Percentiles rank a stretch among this genome's conserved stretches.
Evolutionary conservation across 1,140 invertebrate genomes (phyloP).

Genomic region (Pogonognathellus flavescens): DNA sequence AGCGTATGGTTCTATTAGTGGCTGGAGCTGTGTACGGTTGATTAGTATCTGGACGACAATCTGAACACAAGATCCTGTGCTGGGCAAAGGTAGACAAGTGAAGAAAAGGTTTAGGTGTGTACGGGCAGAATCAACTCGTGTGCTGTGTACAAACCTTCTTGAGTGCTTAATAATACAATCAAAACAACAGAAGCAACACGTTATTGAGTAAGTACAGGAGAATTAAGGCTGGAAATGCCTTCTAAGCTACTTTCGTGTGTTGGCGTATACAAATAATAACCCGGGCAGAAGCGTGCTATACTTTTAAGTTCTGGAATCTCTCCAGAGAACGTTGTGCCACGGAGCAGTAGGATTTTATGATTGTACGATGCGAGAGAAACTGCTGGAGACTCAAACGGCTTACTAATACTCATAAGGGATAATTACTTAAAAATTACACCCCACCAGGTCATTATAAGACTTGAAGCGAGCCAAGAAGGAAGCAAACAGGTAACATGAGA

Average conservation of each 20-base stretch:
- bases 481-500: conserved; percentile 52
- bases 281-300: no score
- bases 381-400: conserved; percentile 15
- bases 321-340: no score
- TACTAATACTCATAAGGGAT: conserved; percentile 44
- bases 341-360: background rate
- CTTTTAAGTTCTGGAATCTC: no score
- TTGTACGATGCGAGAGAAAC: background rate
- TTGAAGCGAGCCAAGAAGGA: conserved; percentile 31
- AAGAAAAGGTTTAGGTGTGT: background rate
- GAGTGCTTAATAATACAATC: background rate
- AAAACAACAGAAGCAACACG: conserved; percentile 45
- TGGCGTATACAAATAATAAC: background rate
- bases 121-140: background rate
- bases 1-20: no score
- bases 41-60: conserved; percentile 2
- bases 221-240: background rate
- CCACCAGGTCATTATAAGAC: conserved; percentile 52
- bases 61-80: conserved; percentile 1
- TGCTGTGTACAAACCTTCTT: background rate
- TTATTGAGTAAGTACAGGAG: background rate
- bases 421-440: conserved; percentile 57
- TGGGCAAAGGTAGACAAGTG: background rate
- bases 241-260: background rate
- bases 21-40: no score